Conservation (phyloP, 2,797 vertebrate species). For the Ctenosaura bakeri region DNA sequence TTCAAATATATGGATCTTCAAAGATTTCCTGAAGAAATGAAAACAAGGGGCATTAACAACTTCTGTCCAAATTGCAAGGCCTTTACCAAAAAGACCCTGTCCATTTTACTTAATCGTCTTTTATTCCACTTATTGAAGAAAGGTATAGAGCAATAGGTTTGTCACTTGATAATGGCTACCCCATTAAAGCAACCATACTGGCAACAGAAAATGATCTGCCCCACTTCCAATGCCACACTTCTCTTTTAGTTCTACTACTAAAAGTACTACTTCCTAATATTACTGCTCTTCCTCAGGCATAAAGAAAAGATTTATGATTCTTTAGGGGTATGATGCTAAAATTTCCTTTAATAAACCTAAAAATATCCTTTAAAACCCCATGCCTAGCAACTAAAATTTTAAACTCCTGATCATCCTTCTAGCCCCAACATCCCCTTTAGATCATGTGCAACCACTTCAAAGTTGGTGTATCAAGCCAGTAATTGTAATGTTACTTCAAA, state of each 20-base stretch:
- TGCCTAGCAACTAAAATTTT: slow-evolving; percentile 70
- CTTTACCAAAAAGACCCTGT: too few relatives aligned
- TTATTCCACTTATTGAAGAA: too few relatives aligned
- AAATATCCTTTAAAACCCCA: slow-evolving; percentile 63
- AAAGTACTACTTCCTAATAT: too few relatives aligned
- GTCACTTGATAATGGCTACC: background rate
- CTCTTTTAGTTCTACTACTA: background rate
- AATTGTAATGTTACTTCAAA: slow-evolving; percentile 86
- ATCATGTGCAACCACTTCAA: slow-evolving; percentile 79
- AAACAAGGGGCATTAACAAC: too few relatives aligned
- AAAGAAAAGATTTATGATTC: slow-evolving; percentile 4
- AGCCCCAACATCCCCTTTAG: slow-evolving; percentile 64
- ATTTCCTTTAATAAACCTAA: slow-evolving; percentile 59
- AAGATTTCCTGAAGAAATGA: too few relatives aligned
- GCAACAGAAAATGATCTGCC: background rate
- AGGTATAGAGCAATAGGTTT: background rate
- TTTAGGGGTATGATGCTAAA: slow-evolving; percentile 43
- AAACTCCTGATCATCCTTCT: slow-evolving; percentile 77
- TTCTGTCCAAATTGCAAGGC: too few relatives aligned
- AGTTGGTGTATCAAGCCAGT: slow-evolving; percentile 81
- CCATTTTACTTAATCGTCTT: too few relatives aligned
- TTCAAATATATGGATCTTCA: too few relatives aligned
- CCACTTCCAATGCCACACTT: background rate
- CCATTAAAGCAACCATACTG: background rate
- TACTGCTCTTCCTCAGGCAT: rapidly evolving